Evolutionary conservation across 2,113 vertebrate genomes (phyloP).

Genomic region (Myrmecobius fasciatus): DNA sequence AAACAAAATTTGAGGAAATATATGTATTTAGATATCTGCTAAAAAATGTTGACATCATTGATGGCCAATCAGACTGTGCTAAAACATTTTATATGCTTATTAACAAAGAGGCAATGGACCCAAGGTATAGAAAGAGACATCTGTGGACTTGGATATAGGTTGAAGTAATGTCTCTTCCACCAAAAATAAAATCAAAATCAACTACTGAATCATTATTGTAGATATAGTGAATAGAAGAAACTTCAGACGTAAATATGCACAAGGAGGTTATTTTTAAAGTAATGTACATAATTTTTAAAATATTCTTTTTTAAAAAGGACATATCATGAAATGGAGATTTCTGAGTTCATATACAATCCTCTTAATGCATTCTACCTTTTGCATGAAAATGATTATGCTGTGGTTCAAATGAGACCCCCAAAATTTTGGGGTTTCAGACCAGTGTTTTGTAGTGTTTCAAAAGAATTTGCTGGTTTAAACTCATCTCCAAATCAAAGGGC

Average conservation of each 20-base stretch:
- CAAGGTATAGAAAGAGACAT: neutral
- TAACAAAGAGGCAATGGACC: neutral
- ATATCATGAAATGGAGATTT: neutral
- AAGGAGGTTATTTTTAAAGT: neutral
- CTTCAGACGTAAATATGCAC: neutral
- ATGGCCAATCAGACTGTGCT: too few species aligned
- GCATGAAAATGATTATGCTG: neutral
- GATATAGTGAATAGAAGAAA: neutral
- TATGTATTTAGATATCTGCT: neutral
- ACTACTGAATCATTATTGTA: neutral
- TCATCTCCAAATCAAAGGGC: too few species aligned
- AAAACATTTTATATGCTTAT: neutral
- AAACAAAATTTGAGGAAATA: neutral
- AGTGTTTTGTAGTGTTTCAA: too few species aligned
- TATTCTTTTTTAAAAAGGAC: neutral
- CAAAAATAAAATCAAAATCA: neutral
- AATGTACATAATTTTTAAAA: neutral
- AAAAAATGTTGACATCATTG: too few species aligned
- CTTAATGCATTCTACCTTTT: neutral
- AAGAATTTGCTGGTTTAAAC: too few species aligned
- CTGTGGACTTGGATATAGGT: neutral
- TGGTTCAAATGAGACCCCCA: too few species aligned
- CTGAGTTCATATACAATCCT: neutral
- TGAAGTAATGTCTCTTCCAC: neutral
- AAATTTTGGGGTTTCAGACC: too few species aligned